Evolutionary conservation across 2,888 invertebrate genomes (phyloP), one percentile per base, ranked within the genome.

Genomic region (Parasteatoda lunata): DNA sequence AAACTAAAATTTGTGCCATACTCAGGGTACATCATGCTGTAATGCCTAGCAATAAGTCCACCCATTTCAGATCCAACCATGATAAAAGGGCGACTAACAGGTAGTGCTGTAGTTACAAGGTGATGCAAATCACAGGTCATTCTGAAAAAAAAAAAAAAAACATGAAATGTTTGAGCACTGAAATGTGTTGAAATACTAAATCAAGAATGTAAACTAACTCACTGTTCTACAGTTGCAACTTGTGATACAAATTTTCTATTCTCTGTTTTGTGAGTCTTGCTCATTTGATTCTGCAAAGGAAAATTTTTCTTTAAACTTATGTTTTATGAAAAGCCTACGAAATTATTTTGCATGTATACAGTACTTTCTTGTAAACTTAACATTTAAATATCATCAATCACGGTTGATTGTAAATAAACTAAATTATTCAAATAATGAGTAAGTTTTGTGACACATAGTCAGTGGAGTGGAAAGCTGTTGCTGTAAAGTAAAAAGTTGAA

Each of bases 91-190:
- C 88, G 88, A 71, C 70, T 51, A 6, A 88, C 68, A 7, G 88
- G 88, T 15, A 79, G 82, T 8, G 78, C 83, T 70, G 48, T 51
- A 11, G 82, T 88, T 54, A 88, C 68, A 8, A 88, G 69, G 52
- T 88, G 81, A 52, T 83, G 83, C 30, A 88, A 54, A 48, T 88
- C 88, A 54, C 76, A 70, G 30, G 88, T 83, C 88, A 88, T 88
- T 48, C 88, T 88, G 59, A 70, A 77, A 81, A 6, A 45, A 51
- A 51, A 7, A 79, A 13, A 49, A 48, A 45, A 70, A 70, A 30
- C 30, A 30, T 30, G 0, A 30, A 30, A 30, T 30, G 30, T 30
- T 30, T 0, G 30, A 30, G 30, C 30, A 30, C 30, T 30, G 30
- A 30, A 30, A 30, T 30, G 2, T 30, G 30, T 30, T 30, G 30